A percentile compares a stretch with the other conserved stretches of the same genome.
Evolutionary conservation across 2,888 invertebrate genomes (phyloP).

Genomic region (Pyrocoelia pectoralis): DNA sequence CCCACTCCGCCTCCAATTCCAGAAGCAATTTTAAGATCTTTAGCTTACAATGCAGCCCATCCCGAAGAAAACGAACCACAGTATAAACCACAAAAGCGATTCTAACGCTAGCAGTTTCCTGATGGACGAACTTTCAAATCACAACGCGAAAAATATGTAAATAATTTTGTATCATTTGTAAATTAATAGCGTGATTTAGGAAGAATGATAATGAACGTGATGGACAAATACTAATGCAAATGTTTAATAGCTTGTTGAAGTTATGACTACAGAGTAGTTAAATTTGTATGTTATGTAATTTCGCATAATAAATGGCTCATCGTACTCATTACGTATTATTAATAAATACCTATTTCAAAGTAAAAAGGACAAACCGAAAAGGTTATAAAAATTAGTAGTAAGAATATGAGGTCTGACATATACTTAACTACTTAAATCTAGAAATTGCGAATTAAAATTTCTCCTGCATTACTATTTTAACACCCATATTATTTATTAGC

Average conservation of each 20-base stretch:
- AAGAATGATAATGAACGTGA: constrained; percentile 17
- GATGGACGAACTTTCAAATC: too few relatives aligned
- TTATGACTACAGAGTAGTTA: constrained; percentile 35
- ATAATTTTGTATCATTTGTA: background rate
- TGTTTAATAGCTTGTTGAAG: constrained; percentile 21
- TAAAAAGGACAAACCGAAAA: background rate
- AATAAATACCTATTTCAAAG: too few relatives aligned
- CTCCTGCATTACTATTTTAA: too few relatives aligned
- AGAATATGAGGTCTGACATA: too few relatives aligned
- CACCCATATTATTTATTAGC: too few relatives aligned
- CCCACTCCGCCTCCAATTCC: constrained; percentile 74
- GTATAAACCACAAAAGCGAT: constrained; percentile 18
- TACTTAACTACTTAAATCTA: too few relatives aligned
- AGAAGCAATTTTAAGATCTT: constrained; percentile 73
- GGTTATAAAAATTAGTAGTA: constrained; percentile 3
- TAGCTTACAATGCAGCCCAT: constrained; percentile 70
- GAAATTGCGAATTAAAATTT: too few relatives aligned
- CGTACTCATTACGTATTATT: constrained; percentile 6
- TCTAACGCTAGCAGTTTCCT: constrained; percentile 17
- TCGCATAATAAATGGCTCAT: constrained; percentile 33
- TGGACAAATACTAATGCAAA: constrained; percentile 27
- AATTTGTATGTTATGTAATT: constrained; percentile 29
- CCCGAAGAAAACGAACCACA: constrained; percentile 52
- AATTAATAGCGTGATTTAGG: too few relatives aligned
- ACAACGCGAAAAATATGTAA: background rate